A percentile compares a stretch with the other conserved stretches of the same genome.
phyloP scores from a whole-genome alignment of 1,140 invertebrate genomes.

The Macrosteles quadrilineatus region DNA sequence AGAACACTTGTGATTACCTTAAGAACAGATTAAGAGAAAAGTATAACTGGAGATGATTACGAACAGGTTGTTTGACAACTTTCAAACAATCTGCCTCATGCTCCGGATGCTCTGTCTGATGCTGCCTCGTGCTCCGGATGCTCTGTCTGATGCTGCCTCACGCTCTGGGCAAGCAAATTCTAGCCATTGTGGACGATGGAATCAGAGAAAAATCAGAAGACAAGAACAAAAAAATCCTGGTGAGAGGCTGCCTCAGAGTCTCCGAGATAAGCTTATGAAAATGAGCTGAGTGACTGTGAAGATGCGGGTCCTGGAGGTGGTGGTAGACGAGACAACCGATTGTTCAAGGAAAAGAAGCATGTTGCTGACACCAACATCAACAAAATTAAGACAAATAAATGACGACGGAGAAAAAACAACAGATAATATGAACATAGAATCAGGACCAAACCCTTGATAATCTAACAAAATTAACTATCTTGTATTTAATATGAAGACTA shows the following conservation, averaged over 20 bases:
- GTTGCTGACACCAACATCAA: constrained; percentile 44
- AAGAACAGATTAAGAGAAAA: no score
- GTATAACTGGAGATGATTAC: no score
- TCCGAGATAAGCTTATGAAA: constrained; percentile 94
- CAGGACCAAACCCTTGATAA: constrained; percentile 17
- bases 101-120: no score
- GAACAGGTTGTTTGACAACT: constrained; percentile 91
- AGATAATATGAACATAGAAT: constrained; percentile 21
- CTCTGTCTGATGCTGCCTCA: constrained; percentile 98
- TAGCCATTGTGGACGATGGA: constrained; percentile 89
- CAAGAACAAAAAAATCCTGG: constrained; percentile 91
- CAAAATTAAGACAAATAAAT: constrained; percentile 56
- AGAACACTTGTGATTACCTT: constrained; percentile 97
- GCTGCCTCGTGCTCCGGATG: no score
- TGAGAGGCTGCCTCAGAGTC: constrained; percentile 85
- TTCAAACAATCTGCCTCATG: no score
- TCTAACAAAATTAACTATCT: no score
- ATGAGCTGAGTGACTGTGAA: constrained; percentile 94
- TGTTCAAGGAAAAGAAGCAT: constrained; percentile 69
- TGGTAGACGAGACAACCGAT: constrained; percentile 78
- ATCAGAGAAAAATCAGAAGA: constrained; percentile 88
- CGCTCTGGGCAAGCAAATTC: constrained; percentile 97
- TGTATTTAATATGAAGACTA: no score
- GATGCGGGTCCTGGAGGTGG: constrained; percentile 74
- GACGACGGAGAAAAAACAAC: constrained; percentile 26